Conservation (phyloP, 2,113 vertebrate species). For the Cryptotis parvus region DNA sequence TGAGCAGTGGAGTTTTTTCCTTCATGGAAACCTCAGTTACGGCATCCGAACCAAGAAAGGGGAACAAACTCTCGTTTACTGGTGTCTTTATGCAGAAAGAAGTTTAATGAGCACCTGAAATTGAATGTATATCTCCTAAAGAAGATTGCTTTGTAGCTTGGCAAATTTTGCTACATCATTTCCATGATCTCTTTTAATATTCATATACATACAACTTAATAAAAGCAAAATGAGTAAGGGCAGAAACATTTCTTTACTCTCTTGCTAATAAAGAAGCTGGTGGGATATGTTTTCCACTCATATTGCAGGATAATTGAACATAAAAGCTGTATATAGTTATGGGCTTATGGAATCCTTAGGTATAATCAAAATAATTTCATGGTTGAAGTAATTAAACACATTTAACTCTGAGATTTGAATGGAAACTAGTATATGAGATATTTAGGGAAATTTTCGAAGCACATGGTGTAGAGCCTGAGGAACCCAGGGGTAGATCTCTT, state of each 20-base stretch:
- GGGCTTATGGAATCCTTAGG: too few relatives aligned
- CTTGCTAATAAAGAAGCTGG: background rate
- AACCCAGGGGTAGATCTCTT: too few relatives aligned
- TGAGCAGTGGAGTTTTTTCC: background rate
- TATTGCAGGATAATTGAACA: background rate
- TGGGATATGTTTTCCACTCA: background rate
- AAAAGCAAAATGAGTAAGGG: background rate
- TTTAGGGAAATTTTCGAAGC: background rate
- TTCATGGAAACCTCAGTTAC: background rate
- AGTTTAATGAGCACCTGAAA: background rate
- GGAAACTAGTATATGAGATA: fast-evolving
- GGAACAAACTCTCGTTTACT: fast-evolving
- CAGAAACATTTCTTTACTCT: background rate
- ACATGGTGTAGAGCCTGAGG: too few relatives aligned
- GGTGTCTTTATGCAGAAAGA: background rate
- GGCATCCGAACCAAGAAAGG: background rate
- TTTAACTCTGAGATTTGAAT: background rate
- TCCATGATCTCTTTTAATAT: background rate
- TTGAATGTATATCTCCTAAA: background rate
- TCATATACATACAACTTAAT: background rate
- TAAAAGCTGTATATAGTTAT: background rate
- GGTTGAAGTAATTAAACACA: background rate
- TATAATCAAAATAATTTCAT: background rate
- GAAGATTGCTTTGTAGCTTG: background rate
- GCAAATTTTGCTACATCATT: background rate